phyloP scores from a whole-genome alignment of 2,888 invertebrate species.

The Drosophila trichaetosa region DNA sequence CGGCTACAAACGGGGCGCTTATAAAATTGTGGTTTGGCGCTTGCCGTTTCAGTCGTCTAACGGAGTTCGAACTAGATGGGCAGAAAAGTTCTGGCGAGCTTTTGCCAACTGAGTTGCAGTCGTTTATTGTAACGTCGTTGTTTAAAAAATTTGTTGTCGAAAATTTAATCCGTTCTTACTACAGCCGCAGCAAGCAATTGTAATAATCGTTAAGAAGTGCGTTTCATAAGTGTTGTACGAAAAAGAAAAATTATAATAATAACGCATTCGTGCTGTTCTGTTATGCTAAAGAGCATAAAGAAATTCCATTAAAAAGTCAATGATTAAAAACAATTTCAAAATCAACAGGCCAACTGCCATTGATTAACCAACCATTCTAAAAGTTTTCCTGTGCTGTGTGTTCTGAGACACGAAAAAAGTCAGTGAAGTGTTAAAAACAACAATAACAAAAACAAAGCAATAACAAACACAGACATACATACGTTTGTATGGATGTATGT shows the following conservation, averaged over 20 bases:
- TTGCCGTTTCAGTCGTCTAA: constrained; percentile 72
- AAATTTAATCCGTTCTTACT: constrained; percentile 8
- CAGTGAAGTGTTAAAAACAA: constrained; percentile 67
- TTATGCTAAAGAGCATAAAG: constrained; percentile 10
- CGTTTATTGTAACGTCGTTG: constrained; percentile 37
- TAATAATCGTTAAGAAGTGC: constrained; percentile 37
- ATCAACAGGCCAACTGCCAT: constrained; percentile 48
- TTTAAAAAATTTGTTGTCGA: constrained; percentile 26
- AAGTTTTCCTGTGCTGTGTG: constrained; percentile 43
- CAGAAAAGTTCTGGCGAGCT: constrained; percentile 62
- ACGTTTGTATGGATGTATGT: constrained; percentile 20
- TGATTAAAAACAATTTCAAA: constrained; percentile 26
- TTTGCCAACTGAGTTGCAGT: constrained; percentile 49
- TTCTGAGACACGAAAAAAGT: constrained; percentile 60
- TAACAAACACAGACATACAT: constrained; percentile 24
- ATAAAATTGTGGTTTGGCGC: constrained; percentile 65
- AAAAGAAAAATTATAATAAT: background rate
- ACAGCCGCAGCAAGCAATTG: constrained; percentile 3
- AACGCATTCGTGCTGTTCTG: constrained; percentile 18
- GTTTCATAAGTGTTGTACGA: constrained; percentile 19
- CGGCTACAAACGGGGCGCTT: constrained; percentile 48
- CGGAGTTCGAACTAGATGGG: constrained; percentile 72
- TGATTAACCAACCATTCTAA: constrained; percentile 44
- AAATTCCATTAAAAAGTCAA: constrained; percentile 19
- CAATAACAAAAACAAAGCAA: constrained; percentile 39